phyloP scores from a whole-genome alignment of 1,140 invertebrate species.

The Geopemphigus sp. region DNA sequence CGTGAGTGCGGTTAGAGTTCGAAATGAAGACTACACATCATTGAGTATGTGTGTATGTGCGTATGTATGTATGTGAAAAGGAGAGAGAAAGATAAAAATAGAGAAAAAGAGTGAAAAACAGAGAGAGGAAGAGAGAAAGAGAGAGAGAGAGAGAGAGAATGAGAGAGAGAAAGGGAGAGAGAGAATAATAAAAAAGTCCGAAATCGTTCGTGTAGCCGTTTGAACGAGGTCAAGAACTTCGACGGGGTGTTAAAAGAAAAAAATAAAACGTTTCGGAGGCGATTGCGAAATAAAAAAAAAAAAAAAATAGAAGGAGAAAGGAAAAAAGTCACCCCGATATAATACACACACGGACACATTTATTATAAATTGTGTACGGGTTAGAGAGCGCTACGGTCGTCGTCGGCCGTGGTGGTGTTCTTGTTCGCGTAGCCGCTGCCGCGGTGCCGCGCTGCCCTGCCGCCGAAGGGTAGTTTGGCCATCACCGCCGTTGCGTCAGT shows the following conservation, averaged over 20 bases:
- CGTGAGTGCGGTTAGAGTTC: too few species aligned
- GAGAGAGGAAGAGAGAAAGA: too few species aligned
- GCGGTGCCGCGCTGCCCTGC: constrained; percentile 36
- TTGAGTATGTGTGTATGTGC: not conserved
- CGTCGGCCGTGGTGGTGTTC: not conserved
- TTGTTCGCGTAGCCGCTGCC: not conserved
- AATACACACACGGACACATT: not conserved
- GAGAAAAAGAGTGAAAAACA: not conserved
- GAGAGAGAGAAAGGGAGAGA: not conserved
- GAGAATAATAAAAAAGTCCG: not conserved
- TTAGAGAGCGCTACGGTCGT: too few species aligned
- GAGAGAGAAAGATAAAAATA: too few species aligned
- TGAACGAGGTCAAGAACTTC: constrained; percentile 45
- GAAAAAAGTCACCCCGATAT: constrained; percentile 19
- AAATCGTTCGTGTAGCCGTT: constrained; percentile 33
- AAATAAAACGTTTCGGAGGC: constrained; percentile 23
- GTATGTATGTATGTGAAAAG: not conserved
- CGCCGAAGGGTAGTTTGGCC: constrained; percentile 34
- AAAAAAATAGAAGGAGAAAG: not conserved
- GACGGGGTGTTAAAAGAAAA: constrained; percentile 20
- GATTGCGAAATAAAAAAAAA: constrained; percentile 9
- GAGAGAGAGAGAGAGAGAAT: not conserved
- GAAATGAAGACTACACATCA: not conserved
- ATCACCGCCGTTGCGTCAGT: constrained; percentile 26
- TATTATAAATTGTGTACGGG: not conserved